phyloP scores from a whole-genome alignment of 1,140 invertebrate genomes.

The Megathymus violae region DNA sequence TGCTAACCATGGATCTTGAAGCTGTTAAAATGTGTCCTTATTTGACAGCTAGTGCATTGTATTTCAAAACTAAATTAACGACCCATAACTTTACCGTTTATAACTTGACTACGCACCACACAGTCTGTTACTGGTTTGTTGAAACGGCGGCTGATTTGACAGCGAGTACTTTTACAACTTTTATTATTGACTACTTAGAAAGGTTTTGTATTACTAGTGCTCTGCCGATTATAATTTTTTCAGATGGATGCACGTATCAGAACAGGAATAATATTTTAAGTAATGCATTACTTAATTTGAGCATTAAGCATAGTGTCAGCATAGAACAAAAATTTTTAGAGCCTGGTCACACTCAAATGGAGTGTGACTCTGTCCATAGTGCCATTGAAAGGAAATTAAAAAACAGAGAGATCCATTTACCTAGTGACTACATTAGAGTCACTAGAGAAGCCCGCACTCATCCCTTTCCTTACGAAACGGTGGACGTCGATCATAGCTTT shows the following conservation, averaged over 20 bases:
- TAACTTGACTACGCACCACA: slow-evolving; percentile 46
- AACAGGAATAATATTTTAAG: slow-evolving; percentile 53
- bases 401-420: too few relatives aligned
- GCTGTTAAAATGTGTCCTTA: slow-evolving; percentile 53
- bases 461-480: slow-evolving; percentile 36
- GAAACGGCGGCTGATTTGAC: slow-evolving; percentile 64
- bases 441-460: too few relatives aligned
- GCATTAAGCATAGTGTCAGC: too few relatives aligned
- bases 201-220: slow-evolving; percentile 20
- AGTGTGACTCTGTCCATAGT: too few relatives aligned
- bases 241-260: slow-evolving; percentile 43
- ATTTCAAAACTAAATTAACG: slow-evolving; percentile 76
- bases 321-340: too few relatives aligned
- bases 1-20: slow-evolving; percentile 57
- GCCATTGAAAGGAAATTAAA: too few relatives aligned
- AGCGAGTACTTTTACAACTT: slow-evolving; percentile 62
- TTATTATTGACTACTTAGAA: slow-evolving; percentile 54
- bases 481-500: slow-evolving; percentile 29
- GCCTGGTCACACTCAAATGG: too few relatives aligned
- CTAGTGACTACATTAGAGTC: too few relatives aligned
- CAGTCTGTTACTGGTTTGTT: slow-evolving; percentile 66
- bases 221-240: slow-evolving; percentile 52
- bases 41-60: slow-evolving; percentile 63
- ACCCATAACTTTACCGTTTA: slow-evolving; percentile 77
- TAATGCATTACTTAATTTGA: slow-evolving; percentile 51